Evolutionary conservation across 1,140 invertebrate species (phyloP).

Genomic region (Colletes gigas): DNA sequence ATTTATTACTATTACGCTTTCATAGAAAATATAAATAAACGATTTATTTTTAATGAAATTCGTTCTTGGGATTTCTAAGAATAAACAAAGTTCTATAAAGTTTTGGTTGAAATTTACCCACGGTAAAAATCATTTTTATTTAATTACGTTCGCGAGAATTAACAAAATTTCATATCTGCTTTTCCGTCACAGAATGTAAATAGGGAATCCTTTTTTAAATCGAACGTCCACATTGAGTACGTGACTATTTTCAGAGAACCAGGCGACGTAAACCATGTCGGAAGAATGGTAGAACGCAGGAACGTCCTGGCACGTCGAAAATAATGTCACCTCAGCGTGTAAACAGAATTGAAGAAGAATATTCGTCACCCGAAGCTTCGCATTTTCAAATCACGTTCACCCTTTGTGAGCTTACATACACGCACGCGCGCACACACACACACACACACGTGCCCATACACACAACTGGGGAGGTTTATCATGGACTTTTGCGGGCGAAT

Average conservation of each 20-base stretch:
- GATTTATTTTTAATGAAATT: too few species aligned
- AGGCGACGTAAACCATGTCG: neutral
- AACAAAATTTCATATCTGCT: too few species aligned
- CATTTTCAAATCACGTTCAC: neutral
- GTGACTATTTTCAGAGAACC: neutral
- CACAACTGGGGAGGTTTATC: conserved; percentile 1
- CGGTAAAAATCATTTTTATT: too few species aligned
- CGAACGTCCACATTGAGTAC: too few species aligned
- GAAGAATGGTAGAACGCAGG: neutral
- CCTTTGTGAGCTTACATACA: neutral
- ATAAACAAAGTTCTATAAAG: too few species aligned
- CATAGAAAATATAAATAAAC: too few species aligned
- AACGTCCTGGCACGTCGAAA: neutral
- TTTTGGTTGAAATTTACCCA: too few species aligned
- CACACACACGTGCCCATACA: neutral
- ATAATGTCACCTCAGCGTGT: neutral
- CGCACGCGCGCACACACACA: neutral
- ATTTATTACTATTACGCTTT: too few species aligned
- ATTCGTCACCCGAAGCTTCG: conserved; percentile 2
- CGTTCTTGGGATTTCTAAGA: too few species aligned
- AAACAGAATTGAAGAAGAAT: conserved; percentile 8
- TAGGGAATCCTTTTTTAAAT: too few species aligned
- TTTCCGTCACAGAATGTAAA: too few species aligned
- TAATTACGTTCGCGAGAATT: too few species aligned
- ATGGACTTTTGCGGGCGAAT: neutral